Evolutionary conservation across 2,797 vertebrate species (phyloP).

Genomic region (Syngnathus rostellatus): DNA sequence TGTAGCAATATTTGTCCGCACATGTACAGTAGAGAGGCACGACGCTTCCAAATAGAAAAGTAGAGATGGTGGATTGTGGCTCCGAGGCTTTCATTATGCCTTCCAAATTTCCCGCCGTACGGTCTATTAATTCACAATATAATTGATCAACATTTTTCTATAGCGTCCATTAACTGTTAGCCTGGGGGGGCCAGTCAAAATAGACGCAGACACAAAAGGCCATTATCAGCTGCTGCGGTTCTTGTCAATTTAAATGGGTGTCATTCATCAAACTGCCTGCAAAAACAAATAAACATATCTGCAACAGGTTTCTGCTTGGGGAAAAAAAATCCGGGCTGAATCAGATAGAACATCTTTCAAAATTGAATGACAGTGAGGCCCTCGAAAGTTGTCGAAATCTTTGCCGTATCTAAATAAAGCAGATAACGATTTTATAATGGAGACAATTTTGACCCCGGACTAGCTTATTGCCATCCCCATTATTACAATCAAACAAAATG

Average conservation of each 20-base stretch:
- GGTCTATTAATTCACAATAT: conserved; percentile 59
- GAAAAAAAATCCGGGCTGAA: neutral
- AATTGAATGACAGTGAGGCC: neutral
- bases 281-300: conserved; percentile 5
- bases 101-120: conserved; percentile 51
- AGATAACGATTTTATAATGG: neutral
- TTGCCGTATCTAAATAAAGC: too few species aligned
- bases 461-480: neutral
- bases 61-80: conserved; percentile 15
- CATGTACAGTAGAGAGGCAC: neutral
- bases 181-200: conserved; percentile 46
- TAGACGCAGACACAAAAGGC: conserved; percentile 36
- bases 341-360: neutral
- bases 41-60: conserved; percentile 9
- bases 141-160: conserved; percentile 57
- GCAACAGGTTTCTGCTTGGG: neutral
- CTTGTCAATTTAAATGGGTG: conserved; percentile 54
- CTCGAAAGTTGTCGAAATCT: too few species aligned
- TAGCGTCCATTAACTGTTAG: conserved; percentile 61
- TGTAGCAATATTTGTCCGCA: neutral
- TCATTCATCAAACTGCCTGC: conserved; percentile 45
- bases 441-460: neutral
- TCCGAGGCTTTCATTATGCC: conserved; percentile 44
- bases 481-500: neutral
- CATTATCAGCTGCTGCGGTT: conserved; percentile 53